Base-by-base conservation (phyloP, 1,140 invertebrate genomes). In the Scaptomyza hsui region DNA sequence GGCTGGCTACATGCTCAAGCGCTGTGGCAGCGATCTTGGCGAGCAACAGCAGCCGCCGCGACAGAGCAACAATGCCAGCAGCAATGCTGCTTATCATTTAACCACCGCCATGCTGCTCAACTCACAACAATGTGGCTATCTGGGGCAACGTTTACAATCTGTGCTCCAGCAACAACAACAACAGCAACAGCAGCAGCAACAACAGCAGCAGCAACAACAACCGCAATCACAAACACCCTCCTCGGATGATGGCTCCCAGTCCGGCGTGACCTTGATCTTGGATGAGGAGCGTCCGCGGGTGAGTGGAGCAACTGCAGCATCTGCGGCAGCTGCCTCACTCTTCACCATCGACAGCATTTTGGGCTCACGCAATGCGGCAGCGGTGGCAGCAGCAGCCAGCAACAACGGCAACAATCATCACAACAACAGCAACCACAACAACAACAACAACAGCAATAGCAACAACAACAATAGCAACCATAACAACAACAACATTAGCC, bases 341-440 rank as follows among this genome's bases (percentile, higher is more conserved):
- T 96, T 96, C 86, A 96, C 95, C 69, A 96, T 96, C 73, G 95
- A 96, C 91, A 96, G 95, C 91, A 96, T 96, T 59, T 91, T 97
- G 78, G 95, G 89, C 4, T 90, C 89, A 9, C 64, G 86, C 19
- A 75, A 68, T 15, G 76, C 51, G 0, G 69, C 62, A 6, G 65
- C 61, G 7, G 68, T 19, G 1, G 56, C 67, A 4, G 70, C 49
- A 7, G 57, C 67, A 1, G 53, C 48, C 13, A 65, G 47, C 42
- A 51, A 57, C 35, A 49, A 21, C 49, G 45, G 18, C 37, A 42
- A 13, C 53, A 65, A 48, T 29, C 77, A 59, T 15, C 35, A 21
- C 26, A 60, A 26, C 53, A 65, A 48, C 32, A 80, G 56, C 12
- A 71, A 53, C 24, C 37, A 24, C 39, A 52, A 35, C 35, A 39